Evolutionary conservation across 2,113 vertebrate genomes (phyloP).

Genomic region (Phrynosoma platyrhinos): DNA sequence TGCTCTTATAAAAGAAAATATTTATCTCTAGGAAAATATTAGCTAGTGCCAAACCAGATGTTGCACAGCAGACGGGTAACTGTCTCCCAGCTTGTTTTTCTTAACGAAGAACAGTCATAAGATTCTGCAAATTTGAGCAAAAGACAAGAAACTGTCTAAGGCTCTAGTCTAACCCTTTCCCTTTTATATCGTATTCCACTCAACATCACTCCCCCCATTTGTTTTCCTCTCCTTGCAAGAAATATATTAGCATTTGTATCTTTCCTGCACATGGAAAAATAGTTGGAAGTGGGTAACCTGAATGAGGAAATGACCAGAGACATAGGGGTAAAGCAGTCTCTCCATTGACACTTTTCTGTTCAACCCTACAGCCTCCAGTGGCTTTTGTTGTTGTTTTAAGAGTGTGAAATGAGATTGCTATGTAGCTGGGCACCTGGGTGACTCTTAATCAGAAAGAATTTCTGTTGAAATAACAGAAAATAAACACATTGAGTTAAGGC

Average conservation of each 20-base stretch:
- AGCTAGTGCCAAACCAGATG: not conserved
- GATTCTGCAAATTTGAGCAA: not conserved
- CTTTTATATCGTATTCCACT: not conserved
- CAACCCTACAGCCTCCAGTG: not conserved
- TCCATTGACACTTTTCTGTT: not conserved
- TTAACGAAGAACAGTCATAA: not conserved
- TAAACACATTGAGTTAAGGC: not conserved
- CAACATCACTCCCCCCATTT: not conserved
- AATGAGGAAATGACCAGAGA: not conserved
- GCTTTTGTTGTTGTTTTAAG: not conserved
- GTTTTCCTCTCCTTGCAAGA: not conserved
- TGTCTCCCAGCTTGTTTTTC: not conserved
- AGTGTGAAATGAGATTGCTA: not conserved
- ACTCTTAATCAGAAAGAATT: not conserved
- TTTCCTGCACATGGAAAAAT: not conserved
- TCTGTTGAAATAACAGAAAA: not conserved
- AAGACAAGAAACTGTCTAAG: not conserved
- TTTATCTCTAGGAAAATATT: constrained; percentile 5
- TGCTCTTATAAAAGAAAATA: constrained; percentile 15
- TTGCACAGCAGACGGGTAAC: not conserved
- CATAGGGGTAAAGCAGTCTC: not conserved
- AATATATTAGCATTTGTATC: not conserved
- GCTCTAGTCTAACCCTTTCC: not conserved
- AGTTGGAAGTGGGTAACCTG: not conserved
- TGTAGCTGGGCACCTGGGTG: not conserved